Evolutionary conservation across 2,113 vertebrate genomes (phyloP).

Genomic region (Calidris pugnax): DNA sequence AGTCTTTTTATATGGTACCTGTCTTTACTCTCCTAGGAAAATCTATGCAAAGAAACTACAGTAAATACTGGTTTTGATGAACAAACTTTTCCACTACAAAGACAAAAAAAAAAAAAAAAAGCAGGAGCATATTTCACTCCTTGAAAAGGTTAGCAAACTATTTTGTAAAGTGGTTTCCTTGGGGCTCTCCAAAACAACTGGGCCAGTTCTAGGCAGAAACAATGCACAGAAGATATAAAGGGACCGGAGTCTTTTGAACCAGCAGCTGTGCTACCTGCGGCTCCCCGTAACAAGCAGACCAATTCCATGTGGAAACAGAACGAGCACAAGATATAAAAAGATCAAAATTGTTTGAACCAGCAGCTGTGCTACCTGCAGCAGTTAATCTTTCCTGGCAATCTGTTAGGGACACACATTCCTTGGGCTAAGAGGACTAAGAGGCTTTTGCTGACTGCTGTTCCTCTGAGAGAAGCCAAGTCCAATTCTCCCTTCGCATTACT

Average conservation of each 20-base stretch:
- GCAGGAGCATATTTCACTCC: constrained; percentile 62
- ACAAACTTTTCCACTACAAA: constrained; percentile 53
- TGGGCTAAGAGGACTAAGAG: constrained; percentile 62
- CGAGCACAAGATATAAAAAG: constrained; percentile 73
- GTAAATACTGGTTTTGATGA: constrained; percentile 56
- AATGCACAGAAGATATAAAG: constrained; percentile 58
- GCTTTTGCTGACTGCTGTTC: constrained; percentile 75
- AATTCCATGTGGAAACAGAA: constrained; percentile 65
- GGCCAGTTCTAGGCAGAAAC: constrained; percentile 61
- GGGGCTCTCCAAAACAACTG: constrained; percentile 67
- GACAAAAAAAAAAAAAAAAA: not conserved
- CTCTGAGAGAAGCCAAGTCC: constrained; percentile 64
- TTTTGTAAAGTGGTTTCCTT: constrained; percentile 72
- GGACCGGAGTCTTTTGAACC: constrained; percentile 57
- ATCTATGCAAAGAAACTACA: too few species aligned
- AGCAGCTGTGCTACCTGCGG: constrained; percentile 69
- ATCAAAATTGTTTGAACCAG: constrained; percentile 75
- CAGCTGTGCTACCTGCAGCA: constrained; percentile 73
- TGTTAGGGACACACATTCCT: constrained; percentile 71
- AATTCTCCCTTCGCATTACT: constrained; percentile 8
- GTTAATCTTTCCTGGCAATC: constrained; percentile 78
- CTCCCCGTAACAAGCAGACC: constrained; percentile 66
- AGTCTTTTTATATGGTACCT: too few species aligned
- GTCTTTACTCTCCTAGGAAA: too few species aligned
- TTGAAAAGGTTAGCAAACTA: constrained; percentile 73